phyloP scores from a whole-genome alignment of 1,140 invertebrate species.

The Drosophila littoralis region DNA sequence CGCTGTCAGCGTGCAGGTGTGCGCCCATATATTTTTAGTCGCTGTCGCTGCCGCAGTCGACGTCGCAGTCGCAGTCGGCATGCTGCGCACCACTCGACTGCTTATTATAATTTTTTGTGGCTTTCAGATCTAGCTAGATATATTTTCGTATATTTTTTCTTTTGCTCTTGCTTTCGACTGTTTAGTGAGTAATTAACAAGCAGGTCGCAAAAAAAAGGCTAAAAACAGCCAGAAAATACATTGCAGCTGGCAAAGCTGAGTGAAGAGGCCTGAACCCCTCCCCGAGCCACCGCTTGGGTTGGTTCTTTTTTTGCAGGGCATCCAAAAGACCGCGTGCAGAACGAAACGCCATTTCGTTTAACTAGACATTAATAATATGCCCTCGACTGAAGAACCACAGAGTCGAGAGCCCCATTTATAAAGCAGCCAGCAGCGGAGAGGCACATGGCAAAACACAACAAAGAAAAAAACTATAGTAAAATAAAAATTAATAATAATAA shows the following conservation, averaged over 20 bases:
- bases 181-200: constrained; percentile 80
- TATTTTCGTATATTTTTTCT: constrained; percentile 26
- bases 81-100: constrained; percentile 66
- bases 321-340: constrained; percentile 34
- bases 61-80: constrained; percentile 6
- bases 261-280: neutral
- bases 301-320: neutral
- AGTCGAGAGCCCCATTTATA: constrained; percentile 14
- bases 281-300: neutral
- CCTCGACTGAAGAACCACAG: constrained; percentile 40
- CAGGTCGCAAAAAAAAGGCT: constrained; percentile 24
- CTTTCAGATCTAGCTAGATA: constrained; percentile 15
- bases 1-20: constrained; percentile 34
- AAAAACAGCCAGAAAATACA: constrained; percentile 1
- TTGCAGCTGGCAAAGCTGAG: neutral
- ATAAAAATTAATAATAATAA: constrained; percentile 51
- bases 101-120: constrained; percentile 39
- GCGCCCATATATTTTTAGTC: constrained; percentile 73
- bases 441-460: constrained; percentile 12
- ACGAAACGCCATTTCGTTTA: constrained; percentile 75
- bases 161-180: constrained; percentile 47
- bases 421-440: neutral
- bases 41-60: constrained; percentile 32
- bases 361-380: constrained; percentile 79
- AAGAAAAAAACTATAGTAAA: constrained; percentile 10